Evolutionary conservation across 2,797 vertebrate species (phyloP), one percentile per base, ranked within the genome.

Genomic region (Sebastes trivittatus): DNA sequence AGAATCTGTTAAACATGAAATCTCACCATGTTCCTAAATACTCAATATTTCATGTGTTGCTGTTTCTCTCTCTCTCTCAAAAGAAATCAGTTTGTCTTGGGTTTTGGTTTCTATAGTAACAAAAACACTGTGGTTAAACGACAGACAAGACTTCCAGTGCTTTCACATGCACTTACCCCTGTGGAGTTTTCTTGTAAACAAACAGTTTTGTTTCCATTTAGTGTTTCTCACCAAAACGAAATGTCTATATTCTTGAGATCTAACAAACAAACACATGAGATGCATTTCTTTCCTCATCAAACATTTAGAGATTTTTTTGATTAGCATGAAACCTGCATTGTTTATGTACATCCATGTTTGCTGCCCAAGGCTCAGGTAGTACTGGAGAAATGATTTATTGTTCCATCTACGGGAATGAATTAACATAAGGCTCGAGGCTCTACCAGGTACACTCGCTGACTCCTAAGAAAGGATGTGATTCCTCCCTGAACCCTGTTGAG

Each of bases 21-120:
- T 70, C 56, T 59, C 16, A 7, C n/a, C 60, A 30, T 16, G 11
- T 25, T 18, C 22, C 22, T 10, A 16, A 46, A 27, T 20, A 18
- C 22, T 16, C 32, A n/a, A 9, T 9, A 46, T n/a, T 60, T 46
- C 46, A 62, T 62, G 42, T 14, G 29, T 54, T 55, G 3, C 29
- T 56, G 23, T 29, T 20, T 25, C 29, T 54, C n/a, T 36, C 42
- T 38, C 38, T 38, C 36, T 38, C 36, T 13, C 23, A 54, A 34
- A 25, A 42, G 7, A 27, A 7, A 22, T 22, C 27, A 18, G 22
- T 34, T 54, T 55, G 23, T 22, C 49, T 46, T 42, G 3, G 30
- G 4, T 42, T 56, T 65, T 56, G n/a, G 60, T 65, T 66, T 66
- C 36, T 32, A 75, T 75, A 22, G 63, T 32, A 75, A 67, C 73